Evolutionary conservation across 2,888 invertebrate species (phyloP).

Genomic region (Spilarctia lutea): DNA sequence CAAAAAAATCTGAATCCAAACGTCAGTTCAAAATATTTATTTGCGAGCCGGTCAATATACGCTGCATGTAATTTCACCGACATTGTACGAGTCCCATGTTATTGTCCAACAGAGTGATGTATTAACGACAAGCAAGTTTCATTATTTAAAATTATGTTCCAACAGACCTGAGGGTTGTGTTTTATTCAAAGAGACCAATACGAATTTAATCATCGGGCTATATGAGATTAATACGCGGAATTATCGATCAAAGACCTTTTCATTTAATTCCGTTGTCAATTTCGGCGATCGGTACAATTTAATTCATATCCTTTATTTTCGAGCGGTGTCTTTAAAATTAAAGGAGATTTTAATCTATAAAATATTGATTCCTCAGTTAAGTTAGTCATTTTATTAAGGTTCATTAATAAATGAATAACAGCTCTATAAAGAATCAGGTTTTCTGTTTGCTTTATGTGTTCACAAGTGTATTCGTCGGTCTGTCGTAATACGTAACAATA

Average conservation of each 20-base stretch:
- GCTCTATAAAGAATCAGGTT: conserved; percentile 35
- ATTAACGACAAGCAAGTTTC: conserved; percentile 65
- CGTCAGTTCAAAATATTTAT: conserved; percentile 81
- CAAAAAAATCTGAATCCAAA: conserved; percentile 70
- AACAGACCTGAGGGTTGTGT: conserved; percentile 50
- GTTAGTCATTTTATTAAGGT: conserved; percentile 42
- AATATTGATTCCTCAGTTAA: conserved; percentile 35
- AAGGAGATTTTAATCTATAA: conserved; percentile 29
- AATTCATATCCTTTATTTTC: conserved; percentile 36
- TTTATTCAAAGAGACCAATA: conserved; percentile 37
- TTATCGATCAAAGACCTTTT: conserved; percentile 32
- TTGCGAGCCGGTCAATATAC: conserved; percentile 72
- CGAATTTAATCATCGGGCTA: conserved; percentile 35
- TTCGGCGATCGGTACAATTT: conserved; percentile 35
- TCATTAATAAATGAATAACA: conserved; percentile 43
- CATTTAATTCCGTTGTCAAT: conserved; percentile 44
- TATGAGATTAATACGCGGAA: conserved; percentile 40
- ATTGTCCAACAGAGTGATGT: conserved; percentile 72
- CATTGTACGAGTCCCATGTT: conserved; percentile 70
- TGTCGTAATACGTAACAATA: conserved; percentile 43
- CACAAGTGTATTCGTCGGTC: conserved; percentile 29
- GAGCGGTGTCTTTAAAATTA: conserved; percentile 32
- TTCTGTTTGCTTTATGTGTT: conserved; percentile 35
- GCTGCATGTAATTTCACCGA: conserved; percentile 75
- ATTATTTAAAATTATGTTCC: conserved; percentile 70